phyloP scores from a whole-genome alignment of 1,140 invertebrate genomes.

The Ceratina japonica region DNA sequence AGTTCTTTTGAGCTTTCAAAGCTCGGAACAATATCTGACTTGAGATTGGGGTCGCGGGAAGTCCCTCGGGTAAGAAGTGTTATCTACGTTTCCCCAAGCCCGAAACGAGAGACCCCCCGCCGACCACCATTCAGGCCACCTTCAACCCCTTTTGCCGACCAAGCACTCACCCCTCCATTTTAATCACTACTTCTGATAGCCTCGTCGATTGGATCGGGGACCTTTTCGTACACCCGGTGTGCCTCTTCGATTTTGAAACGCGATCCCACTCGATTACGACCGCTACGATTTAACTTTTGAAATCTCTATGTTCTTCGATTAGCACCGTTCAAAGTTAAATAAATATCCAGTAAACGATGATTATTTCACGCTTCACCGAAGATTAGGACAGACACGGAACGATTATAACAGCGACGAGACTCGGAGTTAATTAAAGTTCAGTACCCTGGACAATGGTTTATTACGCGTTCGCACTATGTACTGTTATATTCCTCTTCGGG shows the following conservation, averaged over 20 bases:
- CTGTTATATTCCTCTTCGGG: slow-evolving; percentile 53
- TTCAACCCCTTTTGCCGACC: slow-evolving; percentile 65
- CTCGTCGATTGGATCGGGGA: slow-evolving; percentile 68
- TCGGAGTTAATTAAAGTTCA: slow-evolving; percentile 58
- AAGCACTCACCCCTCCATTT: slow-evolving; percentile 66
- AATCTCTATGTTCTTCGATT: neutral
- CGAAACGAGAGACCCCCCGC: slow-evolving; percentile 65
- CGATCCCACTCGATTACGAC: neutral
- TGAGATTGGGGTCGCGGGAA: slow-evolving; percentile 72
- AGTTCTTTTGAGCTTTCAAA: slow-evolving; percentile 75
- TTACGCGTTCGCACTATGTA: slow-evolving; percentile 50
- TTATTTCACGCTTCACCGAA: neutral
- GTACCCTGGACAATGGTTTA: slow-evolving; percentile 59
- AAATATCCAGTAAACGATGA: neutral
- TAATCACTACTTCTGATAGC: slow-evolving; percentile 72
- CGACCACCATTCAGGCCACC: slow-evolving; percentile 59
- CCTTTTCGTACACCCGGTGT: slow-evolving; percentile 53
- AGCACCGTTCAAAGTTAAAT: neutral
- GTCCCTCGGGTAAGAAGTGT: slow-evolving; percentile 73
- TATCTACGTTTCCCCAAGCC: slow-evolving; percentile 72
- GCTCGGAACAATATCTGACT: slow-evolving; percentile 75
- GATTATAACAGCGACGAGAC: slow-evolving; percentile 22
- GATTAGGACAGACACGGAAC: neutral
- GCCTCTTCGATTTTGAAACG: slow-evolving; percentile 34
- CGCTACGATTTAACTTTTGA: neutral